Evolutionary conservation across 2,797 vertebrate genomes (phyloP).

Genomic region (Podarcis lilfordi): DNA sequence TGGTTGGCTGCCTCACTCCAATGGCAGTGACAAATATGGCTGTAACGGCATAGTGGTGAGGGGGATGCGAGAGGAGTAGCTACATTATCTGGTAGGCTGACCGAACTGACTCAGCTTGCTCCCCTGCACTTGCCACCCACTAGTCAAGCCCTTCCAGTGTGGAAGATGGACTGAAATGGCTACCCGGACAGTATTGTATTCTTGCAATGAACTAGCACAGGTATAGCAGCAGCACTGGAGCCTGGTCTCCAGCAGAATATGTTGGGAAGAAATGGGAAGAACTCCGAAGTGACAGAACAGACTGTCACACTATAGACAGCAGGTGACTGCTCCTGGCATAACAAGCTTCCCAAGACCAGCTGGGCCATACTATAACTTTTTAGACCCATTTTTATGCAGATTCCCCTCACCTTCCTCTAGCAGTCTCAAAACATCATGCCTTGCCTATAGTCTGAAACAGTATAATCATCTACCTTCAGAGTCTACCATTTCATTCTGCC

Average conservation of each 20-base stretch:
- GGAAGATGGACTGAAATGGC: no score
- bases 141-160: background rate
- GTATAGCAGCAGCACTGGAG: no score
- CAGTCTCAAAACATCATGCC: background rate
- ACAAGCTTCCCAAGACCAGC: background rate
- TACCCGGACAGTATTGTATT: no score
- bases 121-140: background rate
- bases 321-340: background rate
- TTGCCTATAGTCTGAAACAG: background rate
- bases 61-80: background rate
- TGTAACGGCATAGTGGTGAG: background rate
- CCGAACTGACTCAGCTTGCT: background rate
- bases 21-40: background rate
- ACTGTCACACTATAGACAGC: no score
- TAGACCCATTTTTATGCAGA: no score
- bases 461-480: no score
- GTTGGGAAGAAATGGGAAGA: background rate
- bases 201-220: no score
- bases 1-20: background rate
- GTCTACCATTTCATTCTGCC: background rate
- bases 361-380: no score
- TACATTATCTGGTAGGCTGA: background rate
- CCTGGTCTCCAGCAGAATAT: no score
- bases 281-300: background rate
- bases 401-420: no score